Base-by-base conservation (phyloP, 1,140 invertebrate species). In the Thrips palmi region DNA sequence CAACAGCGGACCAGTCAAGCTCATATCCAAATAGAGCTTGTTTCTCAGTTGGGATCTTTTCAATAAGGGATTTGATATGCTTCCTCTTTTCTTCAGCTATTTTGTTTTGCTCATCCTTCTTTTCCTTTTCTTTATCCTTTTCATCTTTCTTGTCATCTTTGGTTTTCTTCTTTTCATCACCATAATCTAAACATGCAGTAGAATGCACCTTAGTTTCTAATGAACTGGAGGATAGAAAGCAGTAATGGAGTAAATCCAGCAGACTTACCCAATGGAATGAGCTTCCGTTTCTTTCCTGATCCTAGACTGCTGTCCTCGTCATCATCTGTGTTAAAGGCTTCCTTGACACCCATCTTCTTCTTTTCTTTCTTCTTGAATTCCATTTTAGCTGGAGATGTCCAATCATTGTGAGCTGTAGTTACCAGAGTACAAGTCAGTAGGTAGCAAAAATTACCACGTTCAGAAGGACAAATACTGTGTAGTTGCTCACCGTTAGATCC, bases 31-130 rank as follows among this genome's bases (percentile, higher is more conserved):
- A 98, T 29, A 98, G 64, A 49, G 89, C 85, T 43, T 84, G 81
- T 64, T 97, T 97, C 53, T 86, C 85, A 29, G 92, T 97, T 33
- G 94, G 94, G 57, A 98, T 98, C 64, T 86, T 89, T 57, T 97
- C 92, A 52, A 98, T 97, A 41, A 97, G 70, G 39, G 80, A 82
- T 66, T 97, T 97, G 47, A 97, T 93, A 55, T 91, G 77, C 50
- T 87, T 86, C 32, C 86, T 64, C 57, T 97, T 97, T 58, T 98
- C 94, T 60, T 96, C 92, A n/a, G n/a, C n/a, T n/a, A n/a, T n/a
- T n/a, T n/a, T n/a, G n/a, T n/a, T n/a, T n/a, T n/a, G n/a, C 47
- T 82, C 79, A 41, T 71, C 74, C 53, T 77, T 80, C 47, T 66
- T 62, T 44, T 64, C 66, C 47, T 74, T 72, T 51, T 70, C 70